Conservation (phyloP, 2,797 vertebrate species). For the Hemitrygon akajei region DNA sequence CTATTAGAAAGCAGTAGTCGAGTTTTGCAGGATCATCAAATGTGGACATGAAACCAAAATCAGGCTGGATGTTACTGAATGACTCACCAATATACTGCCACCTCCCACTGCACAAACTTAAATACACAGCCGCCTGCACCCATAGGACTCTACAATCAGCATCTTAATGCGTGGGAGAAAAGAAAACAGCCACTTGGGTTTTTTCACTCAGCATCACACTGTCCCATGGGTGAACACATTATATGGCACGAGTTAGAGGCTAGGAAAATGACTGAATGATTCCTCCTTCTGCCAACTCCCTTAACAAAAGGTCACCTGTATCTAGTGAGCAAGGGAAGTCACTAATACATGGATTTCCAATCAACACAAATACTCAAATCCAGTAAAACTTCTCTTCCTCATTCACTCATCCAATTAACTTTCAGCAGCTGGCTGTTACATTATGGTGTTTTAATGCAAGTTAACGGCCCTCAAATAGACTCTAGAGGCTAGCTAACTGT, state of each 20-base stretch:
- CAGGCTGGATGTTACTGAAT: not conserved
- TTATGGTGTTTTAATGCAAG: not conserved
- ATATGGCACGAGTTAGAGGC: not conserved
- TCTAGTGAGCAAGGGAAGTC: not conserved
- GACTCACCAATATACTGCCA: not conserved
- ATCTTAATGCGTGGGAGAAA: not conserved
- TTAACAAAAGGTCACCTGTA: not conserved
- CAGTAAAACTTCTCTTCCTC: slow-evolving; percentile 35
- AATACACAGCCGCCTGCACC: not conserved
- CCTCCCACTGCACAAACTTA: not conserved
- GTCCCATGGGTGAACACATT: not conserved
- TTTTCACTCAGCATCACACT: not conserved
- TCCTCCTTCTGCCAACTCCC: too few relatives aligned
- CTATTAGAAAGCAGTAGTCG: not conserved
- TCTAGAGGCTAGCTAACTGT: not conserved
- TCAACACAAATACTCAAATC: too few relatives aligned
- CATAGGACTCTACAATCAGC: not conserved
- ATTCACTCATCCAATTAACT: not conserved
- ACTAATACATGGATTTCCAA: not conserved
- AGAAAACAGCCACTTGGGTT: not conserved
- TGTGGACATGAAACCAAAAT: not conserved
- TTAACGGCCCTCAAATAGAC: not conserved
- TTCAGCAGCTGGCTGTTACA: not conserved
- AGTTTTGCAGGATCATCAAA: not conserved
- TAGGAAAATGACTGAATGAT: not conserved